Base-by-base conservation (phyloP, 2,113 vertebrate genomes). In the Mirounga angustirostris region DNA sequence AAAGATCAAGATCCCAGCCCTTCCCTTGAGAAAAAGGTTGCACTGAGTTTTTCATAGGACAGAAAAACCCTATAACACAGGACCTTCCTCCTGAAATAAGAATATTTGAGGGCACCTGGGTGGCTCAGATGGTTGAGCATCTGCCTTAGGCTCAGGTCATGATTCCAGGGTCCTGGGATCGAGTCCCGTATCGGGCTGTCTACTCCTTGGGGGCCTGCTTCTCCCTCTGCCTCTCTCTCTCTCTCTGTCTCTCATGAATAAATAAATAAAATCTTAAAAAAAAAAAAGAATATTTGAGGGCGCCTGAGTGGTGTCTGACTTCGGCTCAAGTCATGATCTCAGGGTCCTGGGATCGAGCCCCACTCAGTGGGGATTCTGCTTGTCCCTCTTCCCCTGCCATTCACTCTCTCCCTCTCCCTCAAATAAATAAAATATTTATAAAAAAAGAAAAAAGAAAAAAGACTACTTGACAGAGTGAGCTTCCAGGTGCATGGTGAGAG, bases 11-110 rank as follows among this genome's bases (percentile, higher is more conserved):
- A 83, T 94, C 58, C 19, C 40, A 94, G 16, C 4, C 46, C 50
- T 89, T 69, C 5, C 28, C 4, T 78, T 22, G 7, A 97, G 19
- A 85, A n/a, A 85, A 76, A 91, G 33, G 7, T 96, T 87, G 46
- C 12, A 24, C 19, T 73, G 24, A 78, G 33, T 89, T 91, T 88
- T 65, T 59, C 15, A 28, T 58, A 56, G 26, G 11, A 50, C 18
- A n/a, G 6, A 61, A 96, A 86, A 96, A 93, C 58, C n/a, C 56
- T 89, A 3, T 85, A 74, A 85, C 76, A 59, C 3, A 82, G 19
- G 14, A 28, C 11, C 8, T 61, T 74, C 22, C 18, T 78, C 91
- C 79, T 40, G 43, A 82, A 93, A 63, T 65, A 93, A 81, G 24
- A 82, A 82, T 63, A 33, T 7, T 87, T 90, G 22, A 78, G 65